phyloP scores from a whole-genome alignment of 2,113 vertebrate species.

The Jaculus jaculus region DNA sequence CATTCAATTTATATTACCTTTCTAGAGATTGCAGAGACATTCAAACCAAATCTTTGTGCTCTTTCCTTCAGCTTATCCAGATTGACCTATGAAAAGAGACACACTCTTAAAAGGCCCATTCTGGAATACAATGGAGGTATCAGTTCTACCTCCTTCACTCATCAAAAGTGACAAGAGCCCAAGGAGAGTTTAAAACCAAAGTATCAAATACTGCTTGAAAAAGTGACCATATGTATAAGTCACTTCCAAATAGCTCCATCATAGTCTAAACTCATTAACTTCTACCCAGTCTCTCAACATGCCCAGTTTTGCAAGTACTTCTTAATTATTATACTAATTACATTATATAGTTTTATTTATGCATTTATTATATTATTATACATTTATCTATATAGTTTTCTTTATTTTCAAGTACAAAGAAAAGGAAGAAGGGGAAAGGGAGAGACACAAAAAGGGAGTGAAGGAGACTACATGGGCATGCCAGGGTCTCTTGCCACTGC shows the following conservation, averaged over 20 bases:
- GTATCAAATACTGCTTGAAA: conserved; percentile 39
- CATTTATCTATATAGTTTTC: too few relatives aligned
- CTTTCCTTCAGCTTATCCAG: conserved; percentile 94
- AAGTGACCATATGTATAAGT: conserved; percentile 31
- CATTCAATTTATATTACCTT: conserved; percentile 87
- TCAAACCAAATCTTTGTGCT: conserved; percentile 94
- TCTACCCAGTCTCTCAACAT: neutral
- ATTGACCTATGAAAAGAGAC: conserved; percentile 86
- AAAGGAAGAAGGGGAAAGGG: too few relatives aligned
- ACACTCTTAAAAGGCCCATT: conserved; percentile 10
- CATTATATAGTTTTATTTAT: too few relatives aligned
- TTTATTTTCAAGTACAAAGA: too few relatives aligned
- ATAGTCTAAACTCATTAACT: conserved; percentile 48
- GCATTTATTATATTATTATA: too few relatives aligned
- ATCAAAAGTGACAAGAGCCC: conserved; percentile 34
- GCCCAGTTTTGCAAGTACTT: too few relatives aligned
- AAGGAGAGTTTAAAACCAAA: conserved; percentile 50
- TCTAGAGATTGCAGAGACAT: conserved; percentile 93
- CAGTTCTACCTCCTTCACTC: neutral
- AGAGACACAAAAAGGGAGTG: too few relatives aligned
- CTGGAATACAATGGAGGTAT: conserved; percentile 25
- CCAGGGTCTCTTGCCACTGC: too few relatives aligned
- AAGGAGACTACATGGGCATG: too few relatives aligned
- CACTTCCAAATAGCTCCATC: conserved; percentile 35
- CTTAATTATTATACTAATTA: too few relatives aligned